These are phyloP conservation scores for Melanotaenia pygmaea DNA, from an alignment of 2,797 vertebrate genomes.

Conservation along the genomic window DNA sequence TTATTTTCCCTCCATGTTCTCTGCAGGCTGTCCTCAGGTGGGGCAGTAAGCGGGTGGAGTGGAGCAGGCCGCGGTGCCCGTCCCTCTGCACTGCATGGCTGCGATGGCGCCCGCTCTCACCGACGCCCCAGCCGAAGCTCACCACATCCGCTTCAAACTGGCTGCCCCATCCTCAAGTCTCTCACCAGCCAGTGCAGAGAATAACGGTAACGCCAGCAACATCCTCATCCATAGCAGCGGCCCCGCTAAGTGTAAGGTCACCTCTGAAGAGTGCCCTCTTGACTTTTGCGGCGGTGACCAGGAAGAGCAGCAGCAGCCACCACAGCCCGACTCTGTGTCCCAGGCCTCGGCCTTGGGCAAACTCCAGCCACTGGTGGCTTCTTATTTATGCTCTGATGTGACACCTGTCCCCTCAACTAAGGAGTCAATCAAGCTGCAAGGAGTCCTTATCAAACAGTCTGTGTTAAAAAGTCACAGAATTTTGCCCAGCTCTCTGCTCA, in stretches of 20 bases:
- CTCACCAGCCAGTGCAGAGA: constrained; percentile 94
- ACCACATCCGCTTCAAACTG: constrained; percentile 99
- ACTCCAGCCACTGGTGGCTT: constrained; percentile 93
- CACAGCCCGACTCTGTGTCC: constrained; percentile 68
- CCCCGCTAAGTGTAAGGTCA: constrained; percentile 90
- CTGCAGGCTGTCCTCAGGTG: constrained; percentile 87
- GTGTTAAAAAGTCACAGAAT: constrained; percentile 92
- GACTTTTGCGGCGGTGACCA: constrained; percentile 88
- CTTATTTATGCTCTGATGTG: constrained; percentile 95
- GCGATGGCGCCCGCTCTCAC: constrained; percentile 99
- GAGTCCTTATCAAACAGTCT: constrained; percentile 95
- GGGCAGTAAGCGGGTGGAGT: constrained; percentile 90
- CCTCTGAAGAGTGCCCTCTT: constrained; percentile 87
- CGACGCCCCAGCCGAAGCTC: constrained; percentile 99
- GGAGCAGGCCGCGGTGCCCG: constrained; percentile 94
- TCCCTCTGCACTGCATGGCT: constrained; percentile 99
- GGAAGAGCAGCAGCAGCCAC: constrained; percentile 81
- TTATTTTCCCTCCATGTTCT: constrained; percentile 28
- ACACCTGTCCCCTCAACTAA: constrained; percentile 90
- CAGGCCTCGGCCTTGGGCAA: constrained; percentile 87
- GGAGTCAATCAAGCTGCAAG: constrained; percentile 95
- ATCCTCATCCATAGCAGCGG: constrained; percentile 93
- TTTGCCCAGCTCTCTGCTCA: constrained; percentile 85
- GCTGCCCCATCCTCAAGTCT: constrained; percentile 97
- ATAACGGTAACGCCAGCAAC: constrained; percentile 94